phyloP scores from a whole-genome alignment of 2,797 vertebrate genomes.

The Poecilia wingei region DNA sequence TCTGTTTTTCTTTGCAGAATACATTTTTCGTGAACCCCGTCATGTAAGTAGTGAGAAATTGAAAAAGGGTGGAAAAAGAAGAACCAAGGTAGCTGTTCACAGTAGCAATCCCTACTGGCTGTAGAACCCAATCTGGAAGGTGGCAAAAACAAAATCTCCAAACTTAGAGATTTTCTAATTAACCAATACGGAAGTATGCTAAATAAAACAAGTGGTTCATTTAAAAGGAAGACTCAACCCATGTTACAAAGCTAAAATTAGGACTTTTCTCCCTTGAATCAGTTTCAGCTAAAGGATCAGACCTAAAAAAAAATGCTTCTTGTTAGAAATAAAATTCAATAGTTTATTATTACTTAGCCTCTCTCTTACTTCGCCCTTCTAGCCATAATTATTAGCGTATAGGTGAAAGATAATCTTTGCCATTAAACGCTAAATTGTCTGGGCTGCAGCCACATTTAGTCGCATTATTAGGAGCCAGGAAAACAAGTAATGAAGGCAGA shows the following conservation, averaged over 20 bases:
- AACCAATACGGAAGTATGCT: neutral
- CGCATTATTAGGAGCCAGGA: neutral
- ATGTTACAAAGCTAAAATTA: neutral
- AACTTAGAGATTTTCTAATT: neutral
- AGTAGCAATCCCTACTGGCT: neutral
- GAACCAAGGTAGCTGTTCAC: neutral
- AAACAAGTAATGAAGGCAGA: neutral
- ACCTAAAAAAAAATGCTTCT: neutral
- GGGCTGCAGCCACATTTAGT: neutral
- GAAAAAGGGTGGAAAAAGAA: neutral
- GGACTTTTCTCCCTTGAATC: neutral
- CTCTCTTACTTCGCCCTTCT: neutral
- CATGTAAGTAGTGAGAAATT: neutral
- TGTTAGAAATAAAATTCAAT: neutral
- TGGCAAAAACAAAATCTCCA: neutral
- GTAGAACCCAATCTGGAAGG: neutral
- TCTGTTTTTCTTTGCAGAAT: neutral
- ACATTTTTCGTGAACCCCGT: neutral
- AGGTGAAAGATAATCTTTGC: constrained; percentile 12
- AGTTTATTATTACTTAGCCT: neutral
- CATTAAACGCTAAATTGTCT: neutral
- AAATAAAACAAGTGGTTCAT: neutral
- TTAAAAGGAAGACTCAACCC: neutral
- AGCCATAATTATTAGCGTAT: neutral
- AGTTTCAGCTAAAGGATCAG: neutral